These are phyloP conservation scores for Passerculus sandwichensis DNA, from an alignment of 2,797 vertebrate species.

Conservation along the genomic window DNA sequence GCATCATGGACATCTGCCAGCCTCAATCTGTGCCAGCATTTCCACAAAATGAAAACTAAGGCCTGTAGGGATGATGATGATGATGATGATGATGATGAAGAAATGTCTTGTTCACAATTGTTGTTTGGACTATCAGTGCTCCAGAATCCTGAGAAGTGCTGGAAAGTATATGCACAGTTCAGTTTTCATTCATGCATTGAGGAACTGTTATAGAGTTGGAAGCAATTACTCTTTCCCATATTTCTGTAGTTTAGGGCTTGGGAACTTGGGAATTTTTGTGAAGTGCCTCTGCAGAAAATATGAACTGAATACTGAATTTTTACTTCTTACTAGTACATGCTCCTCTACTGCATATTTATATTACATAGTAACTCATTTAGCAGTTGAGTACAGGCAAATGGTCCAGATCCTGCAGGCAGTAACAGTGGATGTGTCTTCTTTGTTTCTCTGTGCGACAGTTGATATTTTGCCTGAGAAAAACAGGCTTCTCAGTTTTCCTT, in stretches of 20 bases:
- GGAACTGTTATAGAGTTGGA: background rate
- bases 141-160: background rate
- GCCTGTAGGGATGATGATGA: background rate
- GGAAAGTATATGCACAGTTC: background rate
- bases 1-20: rapidly evolving
- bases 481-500: background rate
- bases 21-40: background rate
- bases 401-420: background rate
- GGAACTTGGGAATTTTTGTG: background rate
- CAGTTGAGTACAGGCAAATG: background rate
- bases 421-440: background rate
- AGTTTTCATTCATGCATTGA: background rate
- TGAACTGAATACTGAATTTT: background rate
- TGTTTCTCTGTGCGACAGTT: background rate
- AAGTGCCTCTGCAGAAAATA: background rate
- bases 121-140: background rate
- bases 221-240: background rate
- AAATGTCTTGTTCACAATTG: background rate
- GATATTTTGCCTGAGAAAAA: background rate
- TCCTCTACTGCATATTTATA: background rate
- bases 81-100: background rate
- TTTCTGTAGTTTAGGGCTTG: background rate
- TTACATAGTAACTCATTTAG: background rate
- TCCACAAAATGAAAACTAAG: background rate
- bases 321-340: background rate